A percentile compares a stretch with the other conserved stretches of the same genome.
Conservation (phyloP, 2,113 vertebrate species). For the Hemibagrus wyckioides region DNA sequence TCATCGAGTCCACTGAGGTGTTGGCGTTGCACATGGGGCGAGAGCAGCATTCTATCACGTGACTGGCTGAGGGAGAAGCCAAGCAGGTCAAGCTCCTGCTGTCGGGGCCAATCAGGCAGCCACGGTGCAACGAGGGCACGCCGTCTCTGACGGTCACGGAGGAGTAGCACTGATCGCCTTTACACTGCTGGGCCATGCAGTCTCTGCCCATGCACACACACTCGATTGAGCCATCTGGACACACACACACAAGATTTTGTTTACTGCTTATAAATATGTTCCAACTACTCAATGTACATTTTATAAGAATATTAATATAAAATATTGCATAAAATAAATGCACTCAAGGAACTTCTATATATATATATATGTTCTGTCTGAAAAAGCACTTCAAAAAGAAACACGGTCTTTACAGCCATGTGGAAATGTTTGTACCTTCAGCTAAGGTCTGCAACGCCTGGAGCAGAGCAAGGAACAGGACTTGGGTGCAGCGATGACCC, state of each 20-base stretch:
- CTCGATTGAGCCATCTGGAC: conserved; percentile 67
- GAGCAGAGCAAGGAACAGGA: conserved; percentile 71
- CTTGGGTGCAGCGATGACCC: conserved; percentile 65
- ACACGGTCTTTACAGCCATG: conserved; percentile 41
- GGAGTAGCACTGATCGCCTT: conserved; percentile 72
- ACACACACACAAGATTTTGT: conserved; percentile 46
- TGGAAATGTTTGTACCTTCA: conserved; percentile 57
- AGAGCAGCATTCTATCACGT: conserved; percentile 72
- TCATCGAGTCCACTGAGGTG: conserved; percentile 59
- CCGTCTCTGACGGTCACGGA: conserved; percentile 64
- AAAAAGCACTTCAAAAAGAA: neutral
- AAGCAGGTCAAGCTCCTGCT: conserved; percentile 69
- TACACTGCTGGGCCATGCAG: conserved; percentile 68
- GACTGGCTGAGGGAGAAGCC: conserved; percentile 62
- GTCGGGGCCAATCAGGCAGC: conserved; percentile 67
- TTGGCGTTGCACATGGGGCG: conserved; percentile 75
- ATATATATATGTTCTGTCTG: neutral
- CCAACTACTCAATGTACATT: too few species aligned
- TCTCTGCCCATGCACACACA: conserved; percentile 70
- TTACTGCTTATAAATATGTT: too few species aligned
- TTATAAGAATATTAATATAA: too few species aligned
- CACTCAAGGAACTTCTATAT: neutral
- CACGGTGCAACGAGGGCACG: conserved; percentile 62
- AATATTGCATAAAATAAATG: neutral
- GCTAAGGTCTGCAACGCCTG: conserved; percentile 63